phyloP scores from a whole-genome alignment of 1,140 invertebrate genomes.

The Lordiphosa mommai region DNA sequence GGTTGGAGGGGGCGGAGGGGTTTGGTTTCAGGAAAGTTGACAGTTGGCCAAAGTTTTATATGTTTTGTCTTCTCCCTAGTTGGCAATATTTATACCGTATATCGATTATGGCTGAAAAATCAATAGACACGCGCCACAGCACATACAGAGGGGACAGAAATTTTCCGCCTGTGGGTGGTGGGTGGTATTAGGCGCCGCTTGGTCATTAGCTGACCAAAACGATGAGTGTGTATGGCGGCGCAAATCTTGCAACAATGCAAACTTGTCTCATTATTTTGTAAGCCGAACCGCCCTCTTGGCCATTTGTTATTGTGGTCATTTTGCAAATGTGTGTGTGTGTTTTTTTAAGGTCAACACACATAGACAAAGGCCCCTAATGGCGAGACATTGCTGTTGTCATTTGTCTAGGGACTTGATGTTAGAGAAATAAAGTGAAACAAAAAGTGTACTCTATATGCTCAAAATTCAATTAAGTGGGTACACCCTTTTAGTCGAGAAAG shows the following conservation, averaged over 20 bases:
- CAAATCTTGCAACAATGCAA: slow-evolving; percentile 32
- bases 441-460: background rate
- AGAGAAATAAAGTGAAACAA: slow-evolving; percentile 10
- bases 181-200: slow-evolving; percentile 21
- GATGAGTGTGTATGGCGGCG: slow-evolving; percentile 24
- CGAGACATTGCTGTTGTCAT: slow-evolving; percentile 24
- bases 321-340: background rate
- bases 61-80: background rate
- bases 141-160: slow-evolving; percentile 18
- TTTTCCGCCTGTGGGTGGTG: slow-evolving; percentile 9
- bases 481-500: background rate
- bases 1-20: background rate
- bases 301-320: slow-evolving; percentile 25
- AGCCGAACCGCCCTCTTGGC: slow-evolving; percentile 17
- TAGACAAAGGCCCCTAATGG: slow-evolving; percentile 1
- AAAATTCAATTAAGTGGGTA: slow-evolving; percentile 23
- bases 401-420: slow-evolving; percentile 28
- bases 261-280: slow-evolving; percentile 65
- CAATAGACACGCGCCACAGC: slow-evolving; percentile 59
- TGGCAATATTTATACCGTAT: slow-evolving; percentile 32
- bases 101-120: slow-evolving; percentile 62
- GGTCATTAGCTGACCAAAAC: slow-evolving; percentile 39
- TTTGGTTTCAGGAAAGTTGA: slow-evolving; percentile 14
- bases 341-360: slow-evolving; percentile 1
- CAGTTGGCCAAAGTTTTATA: slow-evolving; percentile 51